Evolutionary conservation across 1,140 invertebrate genomes (phyloP), one percentile per base, ranked within the genome.

Genomic region (Brachionus rubens): DNA sequence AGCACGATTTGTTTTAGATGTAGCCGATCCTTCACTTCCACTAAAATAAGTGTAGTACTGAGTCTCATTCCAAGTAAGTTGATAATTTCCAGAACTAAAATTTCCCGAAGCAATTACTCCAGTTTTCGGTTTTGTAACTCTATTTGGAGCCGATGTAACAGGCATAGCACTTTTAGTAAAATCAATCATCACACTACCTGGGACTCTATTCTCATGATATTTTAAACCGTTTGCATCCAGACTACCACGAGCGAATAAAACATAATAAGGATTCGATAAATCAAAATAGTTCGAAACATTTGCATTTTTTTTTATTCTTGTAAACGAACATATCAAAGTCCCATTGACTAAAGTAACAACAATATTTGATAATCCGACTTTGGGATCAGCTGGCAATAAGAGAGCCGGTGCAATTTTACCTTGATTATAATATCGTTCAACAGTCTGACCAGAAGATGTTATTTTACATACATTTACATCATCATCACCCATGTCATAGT

Each of bases 251-350:
- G 43, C 68, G 24, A 50, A 50, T 28, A 50, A 52, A 40, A 72
- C 19, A 50, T 72, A 54, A 33, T 16, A 72, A 19, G 30, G 9
- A 40, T 72, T 19, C 14, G 9, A n/a, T 0, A 72, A 28, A 28
- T 72, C 46, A 50, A 48, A 72, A 41, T 72, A 72, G n/a, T 72
- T 72, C 1, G 43, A 5, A 33, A 72, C 50, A 54, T 10, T 21
- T 26, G 68, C 5, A 21, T 40, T 21, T 2, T 6, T 14, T 24
- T 72, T 72, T 36, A 50, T 3, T 40, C 46, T 21, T 21, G 47
- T 36, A 4, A 72, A 50, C 28, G 68, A 50, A 24, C 68, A 72
- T 12, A 21, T 72, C 2, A 72, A 24, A n/a, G 2, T 41, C 9
- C 28, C 33, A 21, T 72, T 14, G 14, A 28, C 33, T 1, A 50